Base-by-base conservation (phyloP, 2,888 invertebrate genomes). In the Plagodis pulveraria region DNA sequence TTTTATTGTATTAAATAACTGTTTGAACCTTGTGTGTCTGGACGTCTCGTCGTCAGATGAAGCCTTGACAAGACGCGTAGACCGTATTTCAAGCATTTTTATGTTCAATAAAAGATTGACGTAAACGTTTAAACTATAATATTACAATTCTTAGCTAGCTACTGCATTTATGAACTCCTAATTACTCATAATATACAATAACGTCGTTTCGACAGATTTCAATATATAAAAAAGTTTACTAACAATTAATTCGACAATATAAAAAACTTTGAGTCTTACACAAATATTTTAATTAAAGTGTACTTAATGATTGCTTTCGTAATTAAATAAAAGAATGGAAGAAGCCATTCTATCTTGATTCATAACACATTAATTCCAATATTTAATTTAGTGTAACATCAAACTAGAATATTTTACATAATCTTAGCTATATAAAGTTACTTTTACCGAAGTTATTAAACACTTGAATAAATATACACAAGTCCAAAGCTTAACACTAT, bases 141-240 rank as follows among this genome's bases (percentile, higher is more conserved):
- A n/a, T 22, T 2, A 22, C 22, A 22, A 22, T 22, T 1, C 22
- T 22, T 22, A 4, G 4, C 22, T 22, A 22, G 22, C 22, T 22
- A 22, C 22, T 22, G 22, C 22, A 22, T 22, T 22, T 22, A 22
- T 22, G 22, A 22, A 22, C 22, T 22, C 4, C 4, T 40, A 40
- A 36, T 36, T 8, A 36, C 9, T 8, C 36, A 36, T 36, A 36
- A 8, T n/a, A 65, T 63, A 70, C 56, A 69, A 50, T 62, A 41
- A 67, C 63, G 72, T 64, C 75, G 69, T 73, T 69, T 58, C 73
- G 74, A 73, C 75, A 69, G 42, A 61, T 59, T 65, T 66, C 50
- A 67, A 73, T 73, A 71, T 72, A 71, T 49, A 58, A 52, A 55
- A 73, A 70, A 66, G 67, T 63, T 50, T 65, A 67, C 62, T 46